phyloP scores from a whole-genome alignment of 2,888 invertebrate species.

The Salpingus planirostris region DNA sequence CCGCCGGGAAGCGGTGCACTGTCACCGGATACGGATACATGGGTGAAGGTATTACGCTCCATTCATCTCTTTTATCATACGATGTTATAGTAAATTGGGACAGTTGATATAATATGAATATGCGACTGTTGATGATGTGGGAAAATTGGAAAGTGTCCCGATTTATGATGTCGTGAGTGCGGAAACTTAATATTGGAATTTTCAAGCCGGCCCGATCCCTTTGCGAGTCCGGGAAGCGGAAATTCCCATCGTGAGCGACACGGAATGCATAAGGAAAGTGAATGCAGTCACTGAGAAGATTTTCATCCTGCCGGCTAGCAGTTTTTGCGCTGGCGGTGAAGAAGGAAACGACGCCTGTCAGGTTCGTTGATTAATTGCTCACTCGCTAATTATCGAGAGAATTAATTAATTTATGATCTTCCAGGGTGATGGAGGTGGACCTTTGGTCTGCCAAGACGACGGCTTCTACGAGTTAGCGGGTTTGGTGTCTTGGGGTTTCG shows the following conservation, averaged over 20 bases:
- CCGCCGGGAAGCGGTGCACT: slow-evolving; percentile 84
- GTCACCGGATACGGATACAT: slow-evolving; percentile 93
- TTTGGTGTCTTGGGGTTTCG: slow-evolving; percentile 91
- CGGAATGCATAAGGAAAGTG: slow-evolving; percentile 85
- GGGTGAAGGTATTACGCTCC: slow-evolving; percentile 66
- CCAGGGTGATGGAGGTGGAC: slow-evolving; percentile 90
- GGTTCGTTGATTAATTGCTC: slow-evolving; percentile 40
- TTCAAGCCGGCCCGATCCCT: slow-evolving; percentile 79
- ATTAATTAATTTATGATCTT: slow-evolving; percentile 11
- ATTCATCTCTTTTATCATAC: background rate
- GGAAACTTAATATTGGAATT: no score
- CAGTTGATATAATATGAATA: no score
- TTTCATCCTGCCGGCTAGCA: slow-evolving; percentile 85
- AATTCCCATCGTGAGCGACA: slow-evolving; percentile 85
- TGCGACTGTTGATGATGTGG: no score
- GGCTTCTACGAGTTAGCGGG: slow-evolving; percentile 90
- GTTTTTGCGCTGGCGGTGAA: slow-evolving; percentile 91
- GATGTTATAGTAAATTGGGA: no score
- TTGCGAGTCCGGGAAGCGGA: slow-evolving; percentile 82
- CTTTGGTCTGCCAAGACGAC: slow-evolving; percentile 85
- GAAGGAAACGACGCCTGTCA: slow-evolving; percentile 90
- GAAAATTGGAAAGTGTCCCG: no score
- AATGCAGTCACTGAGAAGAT: slow-evolving; percentile 93
- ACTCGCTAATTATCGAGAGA: slow-evolving; percentile 5
- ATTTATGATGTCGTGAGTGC: no score